Conservation (phyloP, 1,140 invertebrate species). For the Agrypnia vestita region DNA sequence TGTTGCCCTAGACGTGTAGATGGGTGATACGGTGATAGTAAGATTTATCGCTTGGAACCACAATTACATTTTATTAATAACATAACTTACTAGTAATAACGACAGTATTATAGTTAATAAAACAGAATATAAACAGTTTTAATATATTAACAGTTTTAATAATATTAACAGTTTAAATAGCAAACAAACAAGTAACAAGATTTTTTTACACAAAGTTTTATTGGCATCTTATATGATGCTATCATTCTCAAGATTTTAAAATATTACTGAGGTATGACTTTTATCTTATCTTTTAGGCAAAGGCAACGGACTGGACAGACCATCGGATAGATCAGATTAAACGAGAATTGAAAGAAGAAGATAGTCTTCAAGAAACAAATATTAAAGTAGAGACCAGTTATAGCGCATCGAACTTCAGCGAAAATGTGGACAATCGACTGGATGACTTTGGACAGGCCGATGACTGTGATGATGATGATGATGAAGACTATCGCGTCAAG, state of each 20-base stretch:
- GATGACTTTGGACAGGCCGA: conserved; percentile 3
- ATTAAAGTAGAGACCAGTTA: neutral
- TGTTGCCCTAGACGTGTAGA: no score
- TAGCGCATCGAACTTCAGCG: neutral
- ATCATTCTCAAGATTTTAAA: neutral
- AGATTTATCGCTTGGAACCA: no score
- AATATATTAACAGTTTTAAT: no score
- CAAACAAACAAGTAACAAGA: no score
- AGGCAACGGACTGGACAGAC: neutral
- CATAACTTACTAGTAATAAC: no score
- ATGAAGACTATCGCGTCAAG: neutral
- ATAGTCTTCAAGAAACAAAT: neutral
- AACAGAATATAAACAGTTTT: no score
- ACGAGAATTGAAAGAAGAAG: neutral
- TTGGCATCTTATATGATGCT: no score
- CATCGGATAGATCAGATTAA: neutral
- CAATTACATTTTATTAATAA: no score
- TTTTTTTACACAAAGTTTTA: no score
- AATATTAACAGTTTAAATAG: no score
- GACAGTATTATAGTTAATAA: no score
- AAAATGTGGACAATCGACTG: neutral
- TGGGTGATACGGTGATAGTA: no score
- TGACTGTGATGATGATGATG: neutral
- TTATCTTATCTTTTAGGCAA: conserved; percentile 1
- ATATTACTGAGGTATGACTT: neutral